Conservation (phyloP, 1,140 invertebrate genomes). For the Glomeris maerens region DNA sequence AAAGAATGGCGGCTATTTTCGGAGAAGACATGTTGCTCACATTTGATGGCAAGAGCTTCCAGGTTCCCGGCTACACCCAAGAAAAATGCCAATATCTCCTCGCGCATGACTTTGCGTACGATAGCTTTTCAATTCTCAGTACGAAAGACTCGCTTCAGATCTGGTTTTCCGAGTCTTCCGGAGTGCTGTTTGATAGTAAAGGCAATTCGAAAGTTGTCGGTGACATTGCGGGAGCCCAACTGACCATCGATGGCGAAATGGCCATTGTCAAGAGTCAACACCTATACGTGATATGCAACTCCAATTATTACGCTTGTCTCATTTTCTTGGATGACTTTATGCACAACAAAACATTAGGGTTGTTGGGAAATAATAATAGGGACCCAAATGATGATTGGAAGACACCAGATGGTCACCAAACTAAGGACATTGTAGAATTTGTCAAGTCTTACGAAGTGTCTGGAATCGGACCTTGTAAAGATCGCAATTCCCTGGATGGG, state of each 20-base stretch:
- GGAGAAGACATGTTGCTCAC: not conserved
- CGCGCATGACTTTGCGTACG: conserved; percentile 2
- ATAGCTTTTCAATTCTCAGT: not conserved
- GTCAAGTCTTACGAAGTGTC: too few species aligned
- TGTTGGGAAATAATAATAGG: conserved; percentile 8
- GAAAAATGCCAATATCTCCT: not conserved
- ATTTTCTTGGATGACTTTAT: not conserved
- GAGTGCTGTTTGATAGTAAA: not conserved
- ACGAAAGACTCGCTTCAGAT: not conserved
- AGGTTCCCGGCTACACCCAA: not conserved
- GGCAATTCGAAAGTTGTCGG: not conserved
- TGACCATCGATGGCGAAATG: not conserved
- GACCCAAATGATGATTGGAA: conserved; percentile 3
- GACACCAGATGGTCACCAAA: too few species aligned
- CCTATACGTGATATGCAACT: not conserved
- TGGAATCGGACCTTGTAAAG: too few species aligned
- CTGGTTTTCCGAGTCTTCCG: not conserved
- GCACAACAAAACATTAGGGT: conserved; percentile 6
- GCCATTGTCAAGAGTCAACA: not conserved
- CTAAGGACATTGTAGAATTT: too few species aligned
- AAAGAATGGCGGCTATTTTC: not conserved
- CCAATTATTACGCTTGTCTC: not conserved
- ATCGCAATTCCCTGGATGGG: too few species aligned
- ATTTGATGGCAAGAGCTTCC: conserved; percentile 5
- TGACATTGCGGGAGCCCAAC: not conserved